A percentile compares a stretch with the other conserved stretches of the same genome.
Evolutionary conservation across 92 coral and sea anemone genomes (phyloP).

Genomic region (Palythoa caribaeorum): DNA sequence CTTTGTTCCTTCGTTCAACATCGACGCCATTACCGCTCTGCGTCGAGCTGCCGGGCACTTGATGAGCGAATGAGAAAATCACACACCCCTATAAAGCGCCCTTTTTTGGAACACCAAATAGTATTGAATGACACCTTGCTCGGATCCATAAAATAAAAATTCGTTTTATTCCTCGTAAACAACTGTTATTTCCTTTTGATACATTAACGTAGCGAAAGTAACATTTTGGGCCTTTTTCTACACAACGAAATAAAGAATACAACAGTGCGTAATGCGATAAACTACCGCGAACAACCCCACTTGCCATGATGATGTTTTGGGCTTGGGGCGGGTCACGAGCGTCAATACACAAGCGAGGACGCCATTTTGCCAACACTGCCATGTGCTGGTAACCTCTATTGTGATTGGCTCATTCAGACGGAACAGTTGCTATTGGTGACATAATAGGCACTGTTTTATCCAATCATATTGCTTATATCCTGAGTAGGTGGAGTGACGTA

Average conservation of each 20-base stretch:
- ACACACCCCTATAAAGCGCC: slow-evolving; percentile 97
- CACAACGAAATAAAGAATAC: slow-evolving; percentile 62
- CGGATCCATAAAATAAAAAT: slow-evolving; percentile 77
- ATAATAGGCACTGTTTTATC: background rate
- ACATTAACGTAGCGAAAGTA: slow-evolving; percentile 21
- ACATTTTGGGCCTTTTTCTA: slow-evolving; percentile 50
- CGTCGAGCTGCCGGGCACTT: slow-evolving; percentile 96
- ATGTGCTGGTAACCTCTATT: slow-evolving; percentile 44
- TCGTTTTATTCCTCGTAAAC: slow-evolving; percentile 82
- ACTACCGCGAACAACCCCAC: slow-evolving; percentile 81
- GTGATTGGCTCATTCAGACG: slow-evolving; percentile 31
- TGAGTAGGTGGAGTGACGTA: slow-evolving; percentile 35
- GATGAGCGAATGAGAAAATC: slow-evolving; percentile 97
- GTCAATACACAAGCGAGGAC: slow-evolving; percentile 80
- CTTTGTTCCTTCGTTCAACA: slow-evolving; percentile 67
- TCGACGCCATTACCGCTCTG: slow-evolving; percentile 92
- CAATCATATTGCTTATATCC: slow-evolving; percentile 7
- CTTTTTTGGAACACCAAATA: slow-evolving; percentile 98
- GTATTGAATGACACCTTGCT: slow-evolving; percentile 99
- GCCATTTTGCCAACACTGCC: slow-evolving; percentile 91
- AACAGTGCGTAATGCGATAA: slow-evolving; percentile 63
- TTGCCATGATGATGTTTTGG: slow-evolving; percentile 96
- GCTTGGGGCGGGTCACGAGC: slow-evolving; percentile 99
- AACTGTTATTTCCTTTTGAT: slow-evolving; percentile 46
- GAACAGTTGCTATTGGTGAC: slow-evolving; percentile 48